Conservation (phyloP, 2,888 invertebrate species). For the Quadriops clusia region DNA sequence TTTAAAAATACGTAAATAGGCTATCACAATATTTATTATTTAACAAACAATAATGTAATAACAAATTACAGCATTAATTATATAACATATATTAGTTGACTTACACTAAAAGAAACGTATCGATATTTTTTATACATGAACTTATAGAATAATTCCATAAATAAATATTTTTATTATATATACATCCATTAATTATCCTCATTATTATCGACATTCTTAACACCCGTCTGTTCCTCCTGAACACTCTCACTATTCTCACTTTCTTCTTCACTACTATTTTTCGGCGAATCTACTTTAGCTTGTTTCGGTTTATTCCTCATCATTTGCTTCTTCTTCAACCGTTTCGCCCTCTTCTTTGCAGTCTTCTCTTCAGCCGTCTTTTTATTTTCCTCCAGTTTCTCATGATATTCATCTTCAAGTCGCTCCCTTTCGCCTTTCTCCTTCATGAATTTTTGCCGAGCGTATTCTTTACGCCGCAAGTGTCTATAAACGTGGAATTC, state of each 20-base stretch:
- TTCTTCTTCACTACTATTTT: constrained; percentile 21
- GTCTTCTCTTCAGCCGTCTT: constrained; percentile 65
- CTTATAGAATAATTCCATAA: no score
- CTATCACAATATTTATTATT: no score
- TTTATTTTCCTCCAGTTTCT: constrained; percentile 65
- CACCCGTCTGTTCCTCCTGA: no score
- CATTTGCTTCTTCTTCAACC: constrained; percentile 63
- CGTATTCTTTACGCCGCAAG: constrained; percentile 88
- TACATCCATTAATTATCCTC: no score
- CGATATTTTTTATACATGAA: no score
- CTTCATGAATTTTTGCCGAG: constrained; percentile 86
- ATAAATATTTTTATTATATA: no score
- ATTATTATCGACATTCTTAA: no score
- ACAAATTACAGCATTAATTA: no score
- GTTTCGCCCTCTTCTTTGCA: constrained; percentile 84
- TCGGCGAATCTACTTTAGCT: constrained; percentile 29
- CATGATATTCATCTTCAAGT: constrained; percentile 70
- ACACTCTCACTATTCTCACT: constrained; percentile 7
- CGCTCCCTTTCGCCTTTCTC: constrained; percentile 79
- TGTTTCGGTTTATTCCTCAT: constrained; percentile 27
- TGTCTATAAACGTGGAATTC: constrained; percentile 98
- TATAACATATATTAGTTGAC: no score
- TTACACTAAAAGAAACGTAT: no score
- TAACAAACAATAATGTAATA: no score
- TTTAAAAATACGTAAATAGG: no score